phyloP scores from a whole-genome alignment of 1,140 invertebrate genomes.

The Neodiprion pinetum region DNA sequence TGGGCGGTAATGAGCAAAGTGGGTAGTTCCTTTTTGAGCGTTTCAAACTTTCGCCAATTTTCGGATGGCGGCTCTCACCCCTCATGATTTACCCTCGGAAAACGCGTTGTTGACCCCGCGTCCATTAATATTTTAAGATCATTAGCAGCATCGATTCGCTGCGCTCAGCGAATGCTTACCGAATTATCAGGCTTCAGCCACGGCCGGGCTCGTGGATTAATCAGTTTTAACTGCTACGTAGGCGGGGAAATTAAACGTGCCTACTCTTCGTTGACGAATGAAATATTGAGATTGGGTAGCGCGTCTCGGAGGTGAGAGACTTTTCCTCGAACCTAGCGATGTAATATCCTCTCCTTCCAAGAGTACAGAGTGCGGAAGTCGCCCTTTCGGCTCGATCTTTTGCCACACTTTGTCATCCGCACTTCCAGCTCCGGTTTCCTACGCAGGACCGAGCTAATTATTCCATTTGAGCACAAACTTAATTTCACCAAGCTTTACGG shows the following conservation, averaged over 20 bases:
- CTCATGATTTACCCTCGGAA: background rate
- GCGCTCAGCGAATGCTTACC: background rate
- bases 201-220: background rate
- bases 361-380: background rate
- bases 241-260: background rate
- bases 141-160: background rate
- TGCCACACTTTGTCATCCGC: background rate
- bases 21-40: background rate
- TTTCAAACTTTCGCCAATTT: background rate
- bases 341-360: background rate
- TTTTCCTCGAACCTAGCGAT: background rate
- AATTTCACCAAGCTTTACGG: background rate
- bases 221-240: background rate
- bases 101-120: background rate
- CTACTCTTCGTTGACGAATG: background rate
- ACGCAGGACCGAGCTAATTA: background rate
- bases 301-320: too few species aligned
- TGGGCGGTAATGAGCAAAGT: constrained; percentile 15
- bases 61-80: background rate
- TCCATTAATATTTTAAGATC: background rate
- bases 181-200: background rate
- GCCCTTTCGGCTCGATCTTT: background rate
- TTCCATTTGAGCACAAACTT: background rate
- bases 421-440: background rate
- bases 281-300: background rate